phyloP scores from a whole-genome alignment of 1,140 invertebrate species.

The Trinorchestia longiramus region DNA sequence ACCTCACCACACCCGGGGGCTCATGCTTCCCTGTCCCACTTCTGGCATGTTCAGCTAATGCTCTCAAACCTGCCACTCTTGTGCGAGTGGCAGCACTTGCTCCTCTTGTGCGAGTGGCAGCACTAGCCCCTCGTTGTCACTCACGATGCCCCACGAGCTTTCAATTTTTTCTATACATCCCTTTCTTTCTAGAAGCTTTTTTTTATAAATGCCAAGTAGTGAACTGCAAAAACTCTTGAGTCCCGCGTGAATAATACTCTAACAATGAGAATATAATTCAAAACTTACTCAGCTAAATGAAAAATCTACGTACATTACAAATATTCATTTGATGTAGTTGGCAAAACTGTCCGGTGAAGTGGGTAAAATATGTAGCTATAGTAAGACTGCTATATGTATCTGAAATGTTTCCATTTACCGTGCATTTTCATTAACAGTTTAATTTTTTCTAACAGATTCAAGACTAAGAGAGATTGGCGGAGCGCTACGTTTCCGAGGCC shows the following conservation, averaged over 20 bases:
- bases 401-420: background rate
- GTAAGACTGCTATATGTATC: background rate
- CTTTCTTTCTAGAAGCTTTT: background rate
- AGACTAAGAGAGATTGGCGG: constrained; percentile 6
- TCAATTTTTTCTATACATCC: background rate
- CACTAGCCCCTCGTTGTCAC: background rate
- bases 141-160: background rate
- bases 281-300: background rate
- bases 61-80: background rate
- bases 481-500: background rate
- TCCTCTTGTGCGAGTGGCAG: background rate
- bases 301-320: background rate
- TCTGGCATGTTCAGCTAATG: background rate
- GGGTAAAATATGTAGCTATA: background rate
- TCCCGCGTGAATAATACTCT: background rate
- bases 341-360: background rate
- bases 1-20: background rate
- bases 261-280: background rate
- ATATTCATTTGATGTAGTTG: background rate
- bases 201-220: background rate
- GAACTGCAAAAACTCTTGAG: background rate
- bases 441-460: background rate
- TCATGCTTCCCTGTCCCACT: background rate
- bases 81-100: background rate
- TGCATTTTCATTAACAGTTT: background rate